A percentile compares a stretch with the other conserved stretches of the same genome.
Evolutionary conservation across 2,113 vertebrate species (phyloP).

Genomic region (Barnardius zonarius): DNA sequence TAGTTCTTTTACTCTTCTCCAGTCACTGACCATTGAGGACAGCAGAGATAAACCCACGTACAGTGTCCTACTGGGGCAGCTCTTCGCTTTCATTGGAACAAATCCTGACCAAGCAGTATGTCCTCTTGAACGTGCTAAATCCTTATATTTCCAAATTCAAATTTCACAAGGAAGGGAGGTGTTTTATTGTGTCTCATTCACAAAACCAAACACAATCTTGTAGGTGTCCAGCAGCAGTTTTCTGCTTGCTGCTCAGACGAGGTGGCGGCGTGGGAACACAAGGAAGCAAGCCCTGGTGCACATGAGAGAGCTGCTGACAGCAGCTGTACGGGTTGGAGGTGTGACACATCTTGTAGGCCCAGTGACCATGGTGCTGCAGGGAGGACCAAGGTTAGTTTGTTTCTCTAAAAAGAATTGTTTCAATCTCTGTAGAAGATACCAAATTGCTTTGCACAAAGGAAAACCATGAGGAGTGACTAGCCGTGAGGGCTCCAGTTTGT

Average conservation of each 20-base stretch:
- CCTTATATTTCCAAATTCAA: not conserved
- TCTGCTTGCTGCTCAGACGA: slow-evolving; percentile 92
- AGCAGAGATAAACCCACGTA: slow-evolving; percentile 93
- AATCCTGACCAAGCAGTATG: slow-evolving; percentile 93
- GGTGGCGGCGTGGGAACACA: slow-evolving; percentile 92
- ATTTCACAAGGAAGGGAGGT: not conserved
- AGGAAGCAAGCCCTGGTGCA: slow-evolving; percentile 94
- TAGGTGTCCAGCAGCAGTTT: slow-evolving; percentile 98
- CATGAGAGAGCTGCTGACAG: slow-evolving; percentile 94
- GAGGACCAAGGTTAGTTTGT: slow-evolving; percentile 87
- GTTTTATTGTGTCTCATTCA: not conserved
- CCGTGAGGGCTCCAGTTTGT: not conserved
- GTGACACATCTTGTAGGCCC: slow-evolving; percentile 96
- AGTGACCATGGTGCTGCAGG: slow-evolving; percentile 96
- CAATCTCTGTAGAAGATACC: not conserved
- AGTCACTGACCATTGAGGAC: slow-evolving; percentile 91
- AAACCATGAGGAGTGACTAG: not conserved
- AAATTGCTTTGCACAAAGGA: rapidly evolving
- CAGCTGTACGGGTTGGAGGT: slow-evolving; percentile 91
- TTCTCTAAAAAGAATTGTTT: not conserved
- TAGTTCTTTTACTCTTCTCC: slow-evolving; percentile 94
- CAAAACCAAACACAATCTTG: not conserved
- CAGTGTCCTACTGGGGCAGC: slow-evolving; percentile 92
- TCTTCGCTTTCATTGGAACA: slow-evolving; percentile 97
- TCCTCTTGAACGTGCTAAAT: not conserved